phyloP scores from a whole-genome alignment of 1,140 invertebrate species.

The Pseudomyrmex dendroicus region DNA sequence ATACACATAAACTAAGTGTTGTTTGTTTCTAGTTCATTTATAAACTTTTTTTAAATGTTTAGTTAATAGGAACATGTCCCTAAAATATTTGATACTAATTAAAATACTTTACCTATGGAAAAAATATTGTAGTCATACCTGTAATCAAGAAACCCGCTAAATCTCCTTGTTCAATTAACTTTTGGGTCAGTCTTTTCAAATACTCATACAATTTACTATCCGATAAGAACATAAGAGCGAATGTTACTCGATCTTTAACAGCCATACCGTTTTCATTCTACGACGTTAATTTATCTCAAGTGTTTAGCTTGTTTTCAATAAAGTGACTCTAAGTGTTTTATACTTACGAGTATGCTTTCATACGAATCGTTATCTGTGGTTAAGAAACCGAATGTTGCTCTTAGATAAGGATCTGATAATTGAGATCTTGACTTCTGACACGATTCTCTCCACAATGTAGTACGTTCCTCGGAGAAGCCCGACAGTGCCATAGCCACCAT shows the following conservation, averaged over 20 bases:
- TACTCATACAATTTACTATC: slow-evolving; percentile 93
- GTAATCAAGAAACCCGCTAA: slow-evolving; percentile 95
- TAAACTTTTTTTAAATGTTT: too few relatives aligned
- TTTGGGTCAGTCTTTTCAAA: slow-evolving; percentile 89
- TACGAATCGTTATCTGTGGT: slow-evolving; percentile 92
- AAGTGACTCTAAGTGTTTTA: neutral
- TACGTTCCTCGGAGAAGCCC: slow-evolving; percentile 93
- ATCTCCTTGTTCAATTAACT: slow-evolving; percentile 91
- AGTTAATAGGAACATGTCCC: too few relatives aligned
- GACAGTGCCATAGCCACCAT: slow-evolving; percentile 96
- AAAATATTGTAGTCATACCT: slow-evolving; percentile 84
- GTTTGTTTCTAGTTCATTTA: too few relatives aligned
- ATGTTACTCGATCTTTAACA: slow-evolving; percentile 96
- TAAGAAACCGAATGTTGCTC: slow-evolving; percentile 96
- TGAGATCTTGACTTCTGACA: slow-evolving; percentile 90
- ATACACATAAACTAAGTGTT: too few relatives aligned
- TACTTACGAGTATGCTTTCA: slow-evolving; percentile 91
- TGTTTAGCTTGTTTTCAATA: neutral
- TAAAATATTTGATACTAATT: too few relatives aligned
- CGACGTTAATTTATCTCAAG: slow-evolving; percentile 64
- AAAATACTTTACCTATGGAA: slow-evolving; percentile 7
- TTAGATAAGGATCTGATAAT: slow-evolving; percentile 94
- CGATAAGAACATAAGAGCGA: slow-evolving; percentile 95
- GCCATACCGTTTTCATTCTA: slow-evolving; percentile 92
- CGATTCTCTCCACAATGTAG: slow-evolving; percentile 92